phyloP scores from a whole-genome alignment of 2,888 invertebrate species.

The Mythimna impura region DNA sequence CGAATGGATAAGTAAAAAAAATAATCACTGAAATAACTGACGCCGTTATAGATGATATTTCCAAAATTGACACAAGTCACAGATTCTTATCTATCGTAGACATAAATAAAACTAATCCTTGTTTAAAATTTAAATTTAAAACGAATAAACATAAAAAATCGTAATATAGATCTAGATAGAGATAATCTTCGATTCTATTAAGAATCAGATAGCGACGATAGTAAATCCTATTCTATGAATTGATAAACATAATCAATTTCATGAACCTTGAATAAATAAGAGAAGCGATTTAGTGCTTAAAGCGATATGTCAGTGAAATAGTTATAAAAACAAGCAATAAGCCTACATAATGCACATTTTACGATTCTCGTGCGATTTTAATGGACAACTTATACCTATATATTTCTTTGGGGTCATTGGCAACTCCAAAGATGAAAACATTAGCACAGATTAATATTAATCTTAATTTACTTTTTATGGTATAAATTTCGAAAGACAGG shows the following conservation, averaged over 20 bases:
- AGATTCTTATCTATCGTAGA: constrained; percentile 24
- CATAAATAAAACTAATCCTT: constrained; percentile 18
- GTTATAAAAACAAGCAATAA: constrained; percentile 36
- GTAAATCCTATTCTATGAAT: constrained; percentile 48
- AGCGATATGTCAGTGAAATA: constrained; percentile 30
- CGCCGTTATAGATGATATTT: not conserved
- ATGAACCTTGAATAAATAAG: constrained; percentile 37
- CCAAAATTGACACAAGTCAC: not conserved
- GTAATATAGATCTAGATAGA: constrained; percentile 10
- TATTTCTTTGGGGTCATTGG: constrained; percentile 38
- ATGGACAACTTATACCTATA: constrained; percentile 21
- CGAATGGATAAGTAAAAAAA: not conserved
- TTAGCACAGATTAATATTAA: constrained; percentile 22
- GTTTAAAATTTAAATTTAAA: constrained; percentile 27
- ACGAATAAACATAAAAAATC: constrained; percentile 16
- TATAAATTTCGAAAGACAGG: constrained; percentile 41
- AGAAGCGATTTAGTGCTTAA: constrained; percentile 27
- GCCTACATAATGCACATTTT: constrained; percentile 35
- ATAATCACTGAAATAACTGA: too few relatives aligned
- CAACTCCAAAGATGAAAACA: constrained; percentile 31
- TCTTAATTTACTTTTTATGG: constrained; percentile 19
- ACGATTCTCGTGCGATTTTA: constrained; percentile 32
- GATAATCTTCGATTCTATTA: constrained; percentile 25
- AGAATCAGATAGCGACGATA: constrained; percentile 41
- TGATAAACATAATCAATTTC: constrained; percentile 53